These are phyloP conservation scores for Nasonovia ribisnigri DNA, from an alignment of 2,888 invertebrate species.

Conservation along the genomic window DNA sequence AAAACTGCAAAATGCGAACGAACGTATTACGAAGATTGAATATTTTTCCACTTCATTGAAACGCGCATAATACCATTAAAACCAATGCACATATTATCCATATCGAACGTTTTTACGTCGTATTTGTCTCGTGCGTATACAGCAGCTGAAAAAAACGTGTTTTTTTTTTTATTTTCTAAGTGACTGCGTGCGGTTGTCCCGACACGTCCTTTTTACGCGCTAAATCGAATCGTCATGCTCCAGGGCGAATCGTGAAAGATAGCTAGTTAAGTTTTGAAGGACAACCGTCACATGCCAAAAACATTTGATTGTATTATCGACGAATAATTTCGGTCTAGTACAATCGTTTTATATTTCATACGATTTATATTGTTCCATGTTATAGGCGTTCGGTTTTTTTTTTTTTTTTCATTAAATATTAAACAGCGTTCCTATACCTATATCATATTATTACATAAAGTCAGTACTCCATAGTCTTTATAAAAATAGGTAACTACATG, in stretches of 20 bases:
- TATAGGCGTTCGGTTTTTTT: neutral
- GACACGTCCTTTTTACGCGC: constrained; percentile 54
- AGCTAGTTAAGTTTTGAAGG: constrained; percentile 58
- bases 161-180: constrained; percentile 44
- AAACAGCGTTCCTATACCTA: neutral
- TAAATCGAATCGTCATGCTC: constrained; percentile 58
- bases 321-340: constrained; percentile 41
- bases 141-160: constrained; percentile 60
- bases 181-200: constrained; percentile 56
- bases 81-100: constrained; percentile 26
- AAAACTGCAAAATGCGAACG: neutral
- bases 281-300: constrained; percentile 52
- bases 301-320: constrained; percentile 42
- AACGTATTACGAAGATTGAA: neutral
- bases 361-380: neutral
- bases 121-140: constrained; percentile 42
- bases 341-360: neutral
- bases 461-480: neutral
- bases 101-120: neutral
- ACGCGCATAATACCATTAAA: constrained; percentile 20
- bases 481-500: neutral
- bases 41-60: constrained; percentile 40
- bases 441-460: neutral
- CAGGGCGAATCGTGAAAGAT: constrained; percentile 59
- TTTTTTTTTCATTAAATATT: neutral